Percentiles rank a stretch among this genome's conserved stretches.
Conservation (phyloP, 2,888 invertebrate species). For the Frankliniella fusca region DNA sequence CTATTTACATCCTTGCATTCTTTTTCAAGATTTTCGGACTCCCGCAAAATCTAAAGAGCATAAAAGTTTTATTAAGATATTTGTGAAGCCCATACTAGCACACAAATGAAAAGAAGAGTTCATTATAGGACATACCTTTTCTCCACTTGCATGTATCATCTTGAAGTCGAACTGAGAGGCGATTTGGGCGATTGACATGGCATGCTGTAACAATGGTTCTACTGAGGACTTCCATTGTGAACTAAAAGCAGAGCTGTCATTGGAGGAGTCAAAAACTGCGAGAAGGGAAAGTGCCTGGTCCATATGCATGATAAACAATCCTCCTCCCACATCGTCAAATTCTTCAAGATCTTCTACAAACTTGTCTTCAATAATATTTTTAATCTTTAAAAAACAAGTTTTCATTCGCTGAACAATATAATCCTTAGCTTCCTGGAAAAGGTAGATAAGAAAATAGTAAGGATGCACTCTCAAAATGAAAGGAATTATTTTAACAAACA, state of each 20-base stretch:
- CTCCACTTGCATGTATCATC: constrained; percentile 8
- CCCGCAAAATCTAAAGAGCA: not conserved
- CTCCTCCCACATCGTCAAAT: not conserved
- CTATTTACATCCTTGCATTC: not conserved
- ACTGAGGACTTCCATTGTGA: not conserved
- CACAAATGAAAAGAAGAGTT: no score
- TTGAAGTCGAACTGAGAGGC: not conserved
- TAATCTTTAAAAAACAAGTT: not conserved
- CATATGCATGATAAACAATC: not conserved
- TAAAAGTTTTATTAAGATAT: not conserved
- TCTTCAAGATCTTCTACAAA: not conserved
- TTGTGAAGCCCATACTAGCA: not conserved
- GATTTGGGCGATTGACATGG: not conserved
- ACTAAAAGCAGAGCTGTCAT: not conserved
- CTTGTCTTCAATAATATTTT: not conserved
- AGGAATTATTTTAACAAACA: not conserved
- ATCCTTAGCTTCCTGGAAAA: not conserved
- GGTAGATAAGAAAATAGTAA: not conserved
- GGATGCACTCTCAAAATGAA: not conserved
- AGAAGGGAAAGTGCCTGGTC: not conserved
- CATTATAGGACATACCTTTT: not conserved
- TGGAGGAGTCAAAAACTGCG: not conserved
- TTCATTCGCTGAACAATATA: not conserved
- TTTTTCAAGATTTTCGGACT: not conserved
- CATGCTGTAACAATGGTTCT: not conserved